A percentile compares a stretch with the other conserved stretches of the same genome.
Evolutionary conservation across 2,888 invertebrate species (phyloP).

Genomic region (Erebia aethiops): DNA sequence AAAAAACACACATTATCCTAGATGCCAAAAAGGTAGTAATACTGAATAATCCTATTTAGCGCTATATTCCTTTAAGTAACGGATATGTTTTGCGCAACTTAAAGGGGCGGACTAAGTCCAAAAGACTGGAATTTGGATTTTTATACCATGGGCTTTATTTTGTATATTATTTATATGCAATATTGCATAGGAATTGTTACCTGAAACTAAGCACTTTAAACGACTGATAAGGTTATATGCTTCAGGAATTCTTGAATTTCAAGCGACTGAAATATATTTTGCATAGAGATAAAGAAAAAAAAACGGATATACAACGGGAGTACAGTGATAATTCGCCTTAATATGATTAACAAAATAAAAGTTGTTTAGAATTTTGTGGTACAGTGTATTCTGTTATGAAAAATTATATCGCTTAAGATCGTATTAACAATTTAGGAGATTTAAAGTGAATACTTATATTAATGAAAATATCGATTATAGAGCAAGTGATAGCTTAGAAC

Average conservation of each 20-base stretch:
- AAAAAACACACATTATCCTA: no score
- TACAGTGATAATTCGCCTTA: slow-evolving; percentile 1
- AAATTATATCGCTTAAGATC: slow-evolving; percentile 71
- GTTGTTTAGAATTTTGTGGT: slow-evolving; percentile 2
- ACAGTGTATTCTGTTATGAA: slow-evolving; percentile 42
- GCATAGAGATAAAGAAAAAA: no score
- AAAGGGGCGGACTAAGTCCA: neutral
- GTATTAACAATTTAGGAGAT: slow-evolving; percentile 67
- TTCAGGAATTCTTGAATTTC: no score
- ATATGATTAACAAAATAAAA: neutral
- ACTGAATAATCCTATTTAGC: neutral
- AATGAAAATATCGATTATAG: slow-evolving; percentile 43
- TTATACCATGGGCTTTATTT: neutral
- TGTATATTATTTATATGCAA: no score
- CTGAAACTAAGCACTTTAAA: no score
- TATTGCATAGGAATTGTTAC: no score
- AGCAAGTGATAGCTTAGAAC: slow-evolving; percentile 64
- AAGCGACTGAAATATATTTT: no score
- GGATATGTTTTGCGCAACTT: neutral
- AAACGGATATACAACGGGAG: neutral
- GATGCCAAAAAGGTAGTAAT: no score
- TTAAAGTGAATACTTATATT: slow-evolving; percentile 55
- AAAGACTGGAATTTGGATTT: slow-evolving; percentile 1
- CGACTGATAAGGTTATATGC: no score
- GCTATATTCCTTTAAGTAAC: neutral